phyloP scores from a whole-genome alignment of 1,140 invertebrate genomes.

The Adoxophyes honmai region DNA sequence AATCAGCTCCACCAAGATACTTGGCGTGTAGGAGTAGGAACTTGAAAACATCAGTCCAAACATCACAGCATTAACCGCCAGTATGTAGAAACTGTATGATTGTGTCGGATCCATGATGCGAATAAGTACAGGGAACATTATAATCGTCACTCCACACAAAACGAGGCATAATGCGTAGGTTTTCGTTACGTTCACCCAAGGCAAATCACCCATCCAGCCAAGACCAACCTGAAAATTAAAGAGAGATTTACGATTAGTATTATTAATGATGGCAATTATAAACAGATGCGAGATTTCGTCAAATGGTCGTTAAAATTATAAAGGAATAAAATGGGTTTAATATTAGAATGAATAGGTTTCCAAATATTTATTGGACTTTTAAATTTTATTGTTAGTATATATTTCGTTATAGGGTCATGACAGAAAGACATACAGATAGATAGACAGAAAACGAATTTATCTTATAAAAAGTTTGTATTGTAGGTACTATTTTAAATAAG shows the following conservation, averaged over 20 bases:
- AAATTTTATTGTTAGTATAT: too few relatives aligned
- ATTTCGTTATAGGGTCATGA: too few relatives aligned
- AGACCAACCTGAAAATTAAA: conserved; percentile 84
- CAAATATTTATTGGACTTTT: too few relatives aligned
- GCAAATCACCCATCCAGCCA: conserved; percentile 92
- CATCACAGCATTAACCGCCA: conserved; percentile 79
- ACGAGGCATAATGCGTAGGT: conserved; percentile 88
- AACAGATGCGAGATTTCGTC: not conserved
- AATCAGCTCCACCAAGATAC: conserved; percentile 89
- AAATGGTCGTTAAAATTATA: too few relatives aligned
- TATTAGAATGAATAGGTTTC: too few relatives aligned
- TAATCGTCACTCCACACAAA: conserved; percentile 84
- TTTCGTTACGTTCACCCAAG: conserved; percentile 90
- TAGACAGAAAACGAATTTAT: too few relatives aligned
- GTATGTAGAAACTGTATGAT: conserved; percentile 78
- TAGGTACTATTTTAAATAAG: too few relatives aligned
- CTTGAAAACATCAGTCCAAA: conserved; percentile 93
- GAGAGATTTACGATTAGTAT: conserved; percentile 9
- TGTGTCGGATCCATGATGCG: conserved; percentile 57
- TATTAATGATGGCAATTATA: not conserved
- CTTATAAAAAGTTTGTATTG: too few relatives aligned
- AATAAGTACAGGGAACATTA: conserved; percentile 82
- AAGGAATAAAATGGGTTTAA: too few relatives aligned
- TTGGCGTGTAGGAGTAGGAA: conserved; percentile 91
- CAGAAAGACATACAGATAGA: too few relatives aligned